Percentiles rank a stretch among this genome's conserved stretches.
These are phyloP conservation scores for Melipona quadrifasciata DNA, from an alignment of 1,140 invertebrate genomes.

Conservation along the genomic window DNA sequence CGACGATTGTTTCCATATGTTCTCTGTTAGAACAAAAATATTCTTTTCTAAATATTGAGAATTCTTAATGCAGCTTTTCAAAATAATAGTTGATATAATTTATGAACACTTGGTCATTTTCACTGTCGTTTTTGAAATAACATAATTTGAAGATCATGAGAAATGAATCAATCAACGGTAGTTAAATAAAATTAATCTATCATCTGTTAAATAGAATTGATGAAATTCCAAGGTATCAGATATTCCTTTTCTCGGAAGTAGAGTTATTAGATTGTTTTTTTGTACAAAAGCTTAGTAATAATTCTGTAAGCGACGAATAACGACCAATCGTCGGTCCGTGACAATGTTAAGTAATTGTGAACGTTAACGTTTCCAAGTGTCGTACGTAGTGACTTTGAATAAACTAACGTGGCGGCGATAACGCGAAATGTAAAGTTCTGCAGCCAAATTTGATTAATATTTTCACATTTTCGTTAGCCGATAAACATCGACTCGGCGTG, in stretches of 20 bases:
- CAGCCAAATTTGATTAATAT: not conserved
- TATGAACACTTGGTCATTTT: not conserved
- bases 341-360: not conserved
- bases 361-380: not conserved
- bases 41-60: not conserved
- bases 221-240: not conserved
- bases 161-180: too few species aligned
- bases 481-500: not conserved
- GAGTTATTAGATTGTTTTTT: not conserved
- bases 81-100: not conserved
- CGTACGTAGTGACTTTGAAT: too few species aligned
- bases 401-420: not conserved
- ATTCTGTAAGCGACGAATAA: too few species aligned
- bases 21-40: not conserved
- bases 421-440: not conserved
- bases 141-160: not conserved
- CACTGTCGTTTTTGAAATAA: too few species aligned
- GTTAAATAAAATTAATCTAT: not conserved
- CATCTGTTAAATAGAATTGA: not conserved
- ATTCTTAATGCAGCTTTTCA: not conserved
- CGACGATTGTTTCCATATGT: not conserved
- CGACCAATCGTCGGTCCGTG: not conserved
- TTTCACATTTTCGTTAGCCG: not conserved
- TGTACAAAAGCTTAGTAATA: too few species aligned
- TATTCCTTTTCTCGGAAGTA: not conserved